phyloP scores from a whole-genome alignment of 2,888 invertebrate species.

The Troilus luridus region DNA sequence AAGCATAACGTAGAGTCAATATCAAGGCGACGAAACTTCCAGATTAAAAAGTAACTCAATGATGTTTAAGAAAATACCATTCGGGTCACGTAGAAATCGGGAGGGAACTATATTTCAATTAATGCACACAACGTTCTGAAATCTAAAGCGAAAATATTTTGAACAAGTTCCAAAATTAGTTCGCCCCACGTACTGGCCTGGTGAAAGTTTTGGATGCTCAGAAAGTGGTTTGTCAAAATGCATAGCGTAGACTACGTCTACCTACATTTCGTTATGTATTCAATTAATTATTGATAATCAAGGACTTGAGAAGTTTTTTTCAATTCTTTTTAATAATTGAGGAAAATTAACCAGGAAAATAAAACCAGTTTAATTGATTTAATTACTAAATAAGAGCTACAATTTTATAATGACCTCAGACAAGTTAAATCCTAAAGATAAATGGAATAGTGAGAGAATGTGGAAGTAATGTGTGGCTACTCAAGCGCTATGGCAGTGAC shows the following conservation, averaged over 20 bases:
- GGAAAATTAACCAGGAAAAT: too few relatives aligned
- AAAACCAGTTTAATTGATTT: not conserved
- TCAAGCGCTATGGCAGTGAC: not conserved
- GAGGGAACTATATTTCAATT: not conserved
- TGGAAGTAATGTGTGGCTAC: too few relatives aligned
- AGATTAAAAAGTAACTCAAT: too few relatives aligned
- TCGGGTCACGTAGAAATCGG: not conserved
- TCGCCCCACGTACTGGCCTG: not conserved
- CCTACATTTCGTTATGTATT: not conserved
- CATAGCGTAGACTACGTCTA: not conserved
- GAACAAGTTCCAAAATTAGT: not conserved
- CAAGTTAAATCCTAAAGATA: too few relatives aligned
- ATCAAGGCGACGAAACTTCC: too few relatives aligned
- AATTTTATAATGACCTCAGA: not conserved
- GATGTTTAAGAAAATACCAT: too few relatives aligned
- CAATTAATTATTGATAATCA: not conserved
- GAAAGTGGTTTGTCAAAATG: not conserved
- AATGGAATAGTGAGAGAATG: too few relatives aligned
- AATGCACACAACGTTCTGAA: not conserved
- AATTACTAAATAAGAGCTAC: not conserved
- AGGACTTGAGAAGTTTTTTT: too few relatives aligned
- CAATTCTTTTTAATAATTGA: too few relatives aligned
- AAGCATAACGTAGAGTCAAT: too few relatives aligned
- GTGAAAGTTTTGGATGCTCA: not conserved
- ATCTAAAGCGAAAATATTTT: not conserved